A percentile compares a stretch with the other conserved stretches of the same genome.
Conservation (phyloP, 2,888 invertebrate species). For the Tridacna crocea region DNA sequence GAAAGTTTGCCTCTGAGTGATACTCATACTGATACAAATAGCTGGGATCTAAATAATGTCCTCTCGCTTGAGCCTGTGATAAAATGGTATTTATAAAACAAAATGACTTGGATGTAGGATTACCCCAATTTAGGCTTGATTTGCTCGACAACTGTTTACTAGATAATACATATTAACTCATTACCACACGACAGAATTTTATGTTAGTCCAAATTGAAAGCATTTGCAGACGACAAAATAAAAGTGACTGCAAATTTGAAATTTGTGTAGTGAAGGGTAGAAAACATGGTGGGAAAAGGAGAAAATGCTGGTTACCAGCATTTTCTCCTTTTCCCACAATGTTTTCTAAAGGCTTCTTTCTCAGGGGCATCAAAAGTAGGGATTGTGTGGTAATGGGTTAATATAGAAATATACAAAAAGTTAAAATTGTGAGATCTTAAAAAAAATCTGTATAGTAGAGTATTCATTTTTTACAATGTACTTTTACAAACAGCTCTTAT, state of each 20-base stretch:
- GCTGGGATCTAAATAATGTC: conserved; percentile 37
- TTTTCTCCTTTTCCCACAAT: not conserved
- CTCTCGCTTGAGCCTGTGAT: not conserved
- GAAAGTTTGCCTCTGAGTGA: conserved; percentile 49
- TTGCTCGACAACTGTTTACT: no score
- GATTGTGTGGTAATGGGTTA: not conserved
- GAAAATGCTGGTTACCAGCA: not conserved
- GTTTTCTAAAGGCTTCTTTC: not conserved
- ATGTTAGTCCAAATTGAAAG: no score
- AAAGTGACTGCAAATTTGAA: no score
- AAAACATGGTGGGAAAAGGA: not conserved
- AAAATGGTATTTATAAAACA: not conserved
- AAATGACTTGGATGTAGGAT: no score
- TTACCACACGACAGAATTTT: no score
- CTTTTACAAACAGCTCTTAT: no score
- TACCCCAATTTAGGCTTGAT: no score
- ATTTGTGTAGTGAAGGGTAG: not conserved
- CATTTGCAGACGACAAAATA: no score
- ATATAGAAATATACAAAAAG: not conserved
- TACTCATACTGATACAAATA: conserved; percentile 56
- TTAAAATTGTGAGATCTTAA: no score
- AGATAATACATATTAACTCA: no score
- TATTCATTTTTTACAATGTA: no score
- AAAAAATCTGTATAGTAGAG: no score
- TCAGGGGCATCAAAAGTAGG: not conserved